Percentiles rank a stretch among this genome's conserved stretches.
These are phyloP conservation scores for Shinisaurus crocodilurus DNA, from an alignment of 2,113 vertebrate species.

Conservation along the genomic window DNA sequence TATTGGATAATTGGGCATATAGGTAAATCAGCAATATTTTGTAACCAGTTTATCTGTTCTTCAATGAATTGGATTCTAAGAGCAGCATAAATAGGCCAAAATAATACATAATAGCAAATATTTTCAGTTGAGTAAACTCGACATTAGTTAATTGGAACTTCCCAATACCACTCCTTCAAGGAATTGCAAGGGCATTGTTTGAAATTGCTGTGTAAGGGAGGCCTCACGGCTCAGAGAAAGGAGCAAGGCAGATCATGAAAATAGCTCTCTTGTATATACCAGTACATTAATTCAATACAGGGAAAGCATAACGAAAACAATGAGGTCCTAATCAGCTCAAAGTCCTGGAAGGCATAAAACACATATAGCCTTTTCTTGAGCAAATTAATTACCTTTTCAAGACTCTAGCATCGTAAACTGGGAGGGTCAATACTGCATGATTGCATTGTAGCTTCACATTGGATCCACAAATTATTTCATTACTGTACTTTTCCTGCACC, in stretches of 20 bases:
- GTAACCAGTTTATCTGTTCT: background rate
- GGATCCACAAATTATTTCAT: background rate
- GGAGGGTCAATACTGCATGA: background rate
- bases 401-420: background rate
- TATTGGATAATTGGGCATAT: rapidly evolving
- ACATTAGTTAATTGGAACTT: background rate
- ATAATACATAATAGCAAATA: background rate
- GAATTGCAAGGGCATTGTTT: background rate
- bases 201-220: background rate
- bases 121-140: background rate
- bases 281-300: background rate
- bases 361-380: background rate
- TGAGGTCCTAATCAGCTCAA: background rate
- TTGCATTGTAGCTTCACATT: background rate
- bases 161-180: background rate
- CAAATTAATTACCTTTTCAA: background rate
- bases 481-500: background rate
- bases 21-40: background rate
- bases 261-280: background rate
- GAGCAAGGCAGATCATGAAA: background rate
- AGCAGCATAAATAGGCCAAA: background rate
- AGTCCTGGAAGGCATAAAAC: background rate
- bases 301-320: background rate
- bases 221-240: background rate
- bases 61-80: background rate